A percentile compares a stretch with the other conserved stretches of the same genome.
Evolutionary conservation across 1,140 invertebrate genomes (phyloP).

Genomic region (Lasaia peninsularis): DNA sequence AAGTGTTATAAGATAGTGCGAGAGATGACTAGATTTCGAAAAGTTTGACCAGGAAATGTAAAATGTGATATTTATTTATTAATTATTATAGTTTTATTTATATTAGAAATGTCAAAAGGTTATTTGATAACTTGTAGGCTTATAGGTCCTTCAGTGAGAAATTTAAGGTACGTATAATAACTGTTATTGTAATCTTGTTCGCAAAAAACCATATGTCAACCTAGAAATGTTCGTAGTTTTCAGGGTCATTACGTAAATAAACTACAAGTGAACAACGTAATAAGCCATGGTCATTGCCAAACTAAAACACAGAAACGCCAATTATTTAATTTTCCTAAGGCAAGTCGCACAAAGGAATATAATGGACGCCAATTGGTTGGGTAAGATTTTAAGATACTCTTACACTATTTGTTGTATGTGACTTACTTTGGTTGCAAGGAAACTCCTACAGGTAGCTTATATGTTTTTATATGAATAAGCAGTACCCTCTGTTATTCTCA

Average conservation of each 20-base stretch:
- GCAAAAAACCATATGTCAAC: constrained; percentile 3
- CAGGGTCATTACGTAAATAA: constrained; percentile 73
- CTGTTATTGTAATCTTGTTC: neutral
- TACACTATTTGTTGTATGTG: no score
- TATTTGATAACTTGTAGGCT: neutral
- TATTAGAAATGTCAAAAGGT: constrained; percentile 1
- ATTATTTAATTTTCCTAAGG: constrained; percentile 61
- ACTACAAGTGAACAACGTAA: constrained; percentile 29
- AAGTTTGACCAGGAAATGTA: neutral
- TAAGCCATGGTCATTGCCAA: constrained; percentile 51
- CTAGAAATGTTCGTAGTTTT: constrained; percentile 45
- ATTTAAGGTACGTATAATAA: constrained; percentile 11
- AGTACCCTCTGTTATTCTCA: no score
- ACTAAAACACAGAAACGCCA: constrained; percentile 39
- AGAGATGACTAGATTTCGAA: neutral
- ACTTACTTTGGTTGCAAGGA: no score
- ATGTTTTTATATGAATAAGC: no score
- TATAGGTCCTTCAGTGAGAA: constrained; percentile 1
- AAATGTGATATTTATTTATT: neutral
- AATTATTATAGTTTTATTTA: neutral
- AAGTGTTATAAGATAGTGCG: no score
- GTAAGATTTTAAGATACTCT: constrained; percentile 63
- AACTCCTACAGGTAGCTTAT: no score
- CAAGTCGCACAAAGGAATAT: constrained; percentile 79
- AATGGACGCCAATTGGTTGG: constrained; percentile 84